Evolutionary conservation across 2,888 invertebrate species (phyloP).

Genomic region (Melanchra persicariae): DNA sequence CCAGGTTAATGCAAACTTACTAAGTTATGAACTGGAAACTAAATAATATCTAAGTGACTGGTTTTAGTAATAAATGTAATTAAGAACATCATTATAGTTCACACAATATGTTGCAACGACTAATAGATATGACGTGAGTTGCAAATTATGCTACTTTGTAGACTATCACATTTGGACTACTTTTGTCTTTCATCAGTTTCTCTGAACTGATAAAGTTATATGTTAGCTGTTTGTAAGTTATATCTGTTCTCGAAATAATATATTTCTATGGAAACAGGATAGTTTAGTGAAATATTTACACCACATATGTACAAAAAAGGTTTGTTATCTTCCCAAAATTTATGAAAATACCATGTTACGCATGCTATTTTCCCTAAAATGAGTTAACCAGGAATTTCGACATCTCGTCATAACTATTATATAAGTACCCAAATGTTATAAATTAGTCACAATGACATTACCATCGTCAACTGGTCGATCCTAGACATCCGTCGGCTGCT

Average conservation of each 20-base stretch:
- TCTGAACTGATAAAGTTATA: conserved; percentile 20
- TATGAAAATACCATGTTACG: conserved; percentile 6
- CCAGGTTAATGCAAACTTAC: conserved; percentile 20
- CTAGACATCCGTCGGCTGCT: conserved; percentile 95
- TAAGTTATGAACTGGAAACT: conserved; percentile 3
- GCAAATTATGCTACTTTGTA: conserved; percentile 18
- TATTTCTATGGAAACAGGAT: conserved; percentile 20
- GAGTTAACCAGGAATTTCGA: not conserved
- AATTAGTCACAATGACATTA: conserved; percentile 85
- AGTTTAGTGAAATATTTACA: conserved; percentile 9
- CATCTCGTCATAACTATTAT: conserved; percentile 43
- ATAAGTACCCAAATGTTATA: conserved; percentile 52
- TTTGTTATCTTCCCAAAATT: conserved; percentile 3
- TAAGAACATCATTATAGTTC: conserved; percentile 22
- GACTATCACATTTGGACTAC: not conserved
- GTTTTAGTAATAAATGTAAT: conserved; percentile 40
- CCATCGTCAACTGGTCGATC: conserved; percentile 95
- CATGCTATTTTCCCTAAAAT: conserved; percentile 22
- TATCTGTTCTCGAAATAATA: conserved; percentile 19
- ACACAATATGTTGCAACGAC: conserved; percentile 41
- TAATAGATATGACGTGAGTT: conserved; percentile 49
- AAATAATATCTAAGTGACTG: conserved; percentile 5
- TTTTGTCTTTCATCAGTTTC: conserved; percentile 1
- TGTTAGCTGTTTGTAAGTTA: not conserved
- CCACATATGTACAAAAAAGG: conserved; percentile 5